These are phyloP conservation scores for Mirza zaza DNA, from an alignment of 2,113 vertebrate species.

Conservation along the genomic window DNA sequence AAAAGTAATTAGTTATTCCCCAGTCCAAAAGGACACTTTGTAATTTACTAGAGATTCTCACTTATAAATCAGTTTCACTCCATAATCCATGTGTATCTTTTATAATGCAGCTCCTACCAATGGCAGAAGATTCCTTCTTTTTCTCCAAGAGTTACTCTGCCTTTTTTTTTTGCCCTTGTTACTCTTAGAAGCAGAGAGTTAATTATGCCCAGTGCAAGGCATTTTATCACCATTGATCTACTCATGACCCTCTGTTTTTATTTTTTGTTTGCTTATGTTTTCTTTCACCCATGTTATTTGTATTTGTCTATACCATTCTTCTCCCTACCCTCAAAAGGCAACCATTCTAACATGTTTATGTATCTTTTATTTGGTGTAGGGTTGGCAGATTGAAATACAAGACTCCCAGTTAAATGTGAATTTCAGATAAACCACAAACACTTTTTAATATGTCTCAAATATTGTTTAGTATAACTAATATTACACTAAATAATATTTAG, in stretches of 20 bases:
- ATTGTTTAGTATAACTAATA: not conserved
- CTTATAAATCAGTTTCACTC: not conserved
- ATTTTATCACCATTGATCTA: not conserved
- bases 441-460: not conserved
- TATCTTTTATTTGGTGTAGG: not conserved
- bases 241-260: not conserved
- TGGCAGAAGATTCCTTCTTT: not conserved
- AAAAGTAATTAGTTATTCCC: not conserved
- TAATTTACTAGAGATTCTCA: not conserved
- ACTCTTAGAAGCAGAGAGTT: not conserved
- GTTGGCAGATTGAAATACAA: not conserved
- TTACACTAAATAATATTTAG: too few relatives aligned
- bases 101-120: not conserved
- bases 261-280: not conserved
- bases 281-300: not conserved
- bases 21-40: not conserved
- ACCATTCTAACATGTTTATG: not conserved
- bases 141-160: not conserved
- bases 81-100: not conserved
- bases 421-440: not conserved
- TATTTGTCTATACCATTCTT: not conserved
- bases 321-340: not conserved
- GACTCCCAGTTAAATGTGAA: not conserved
- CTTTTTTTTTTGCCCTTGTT: not conserved
- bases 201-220: not conserved